Evolutionary conservation across 2,113 vertebrate genomes (phyloP).

Genomic region (Ciconia maguari): DNA sequence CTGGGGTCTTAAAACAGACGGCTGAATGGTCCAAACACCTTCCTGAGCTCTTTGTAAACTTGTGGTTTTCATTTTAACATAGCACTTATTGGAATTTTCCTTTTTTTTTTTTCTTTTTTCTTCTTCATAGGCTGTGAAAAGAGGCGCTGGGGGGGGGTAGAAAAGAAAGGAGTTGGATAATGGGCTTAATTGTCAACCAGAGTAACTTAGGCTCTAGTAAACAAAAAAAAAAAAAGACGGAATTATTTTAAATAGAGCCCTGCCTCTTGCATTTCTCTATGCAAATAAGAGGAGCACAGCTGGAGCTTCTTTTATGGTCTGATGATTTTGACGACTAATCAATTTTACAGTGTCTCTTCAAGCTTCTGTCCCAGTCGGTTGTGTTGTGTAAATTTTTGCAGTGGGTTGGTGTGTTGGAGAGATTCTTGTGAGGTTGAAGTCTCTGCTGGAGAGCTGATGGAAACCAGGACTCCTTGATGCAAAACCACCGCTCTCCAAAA

Average conservation of each 20-base stretch:
- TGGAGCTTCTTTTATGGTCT: conserved; percentile 42
- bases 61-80: background rate
- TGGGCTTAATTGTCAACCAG: conserved; percentile 26
- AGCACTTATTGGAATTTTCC: background rate
- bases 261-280: background rate
- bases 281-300: conserved; percentile 26
- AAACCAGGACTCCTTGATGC: background rate
- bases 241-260: conserved; percentile 25
- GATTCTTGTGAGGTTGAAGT: background rate
- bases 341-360: conserved; percentile 22
- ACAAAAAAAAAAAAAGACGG: background rate
- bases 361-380: conserved; percentile 8
- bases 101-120: background rate
- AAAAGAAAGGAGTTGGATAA: background rate
- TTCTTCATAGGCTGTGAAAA: background rate
- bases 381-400: background rate
- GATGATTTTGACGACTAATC: conserved; percentile 45
- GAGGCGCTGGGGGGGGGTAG: background rate
- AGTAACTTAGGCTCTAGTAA: conserved; percentile 37
- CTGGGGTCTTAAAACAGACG: background rate
- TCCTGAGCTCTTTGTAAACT: background rate
- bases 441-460: background rate
- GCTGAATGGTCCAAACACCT: background rate
- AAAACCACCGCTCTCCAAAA: background rate
- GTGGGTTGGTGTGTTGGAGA: background rate